Base-by-base conservation (phyloP, 2,113 vertebrate genomes). In the Meriones unguiculatus region DNA sequence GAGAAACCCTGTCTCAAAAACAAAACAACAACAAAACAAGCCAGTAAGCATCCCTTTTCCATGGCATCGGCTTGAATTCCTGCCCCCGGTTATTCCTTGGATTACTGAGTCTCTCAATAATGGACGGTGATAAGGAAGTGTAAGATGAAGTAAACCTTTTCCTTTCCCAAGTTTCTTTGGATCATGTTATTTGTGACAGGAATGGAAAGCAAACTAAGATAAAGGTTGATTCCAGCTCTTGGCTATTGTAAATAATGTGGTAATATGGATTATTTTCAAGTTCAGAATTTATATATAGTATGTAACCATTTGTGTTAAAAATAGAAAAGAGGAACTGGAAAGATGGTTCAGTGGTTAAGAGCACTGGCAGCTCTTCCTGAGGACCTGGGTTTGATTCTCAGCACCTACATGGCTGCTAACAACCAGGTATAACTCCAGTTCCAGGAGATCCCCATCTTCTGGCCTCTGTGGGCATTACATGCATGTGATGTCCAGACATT, bases 221-320 rank as follows among this genome's bases (percentile, higher is more conserved):
- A 82, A 82, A 72, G 22, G 54, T 65, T 54, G 64, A 65, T 30
- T 85, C n/a, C 28, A 41, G 24, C 41, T 81, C 35, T 88, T 57
- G 57, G 30, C 41, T 92, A 10, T 62, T 73, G 41, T 92, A 35
- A 70, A 25, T 69, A 92, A 90, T 69, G 30, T 50, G 81, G 10
- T 64, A 81, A 59, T 82, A 65, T 91, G 88, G 67, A 12, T 35
- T 50, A 46, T 46, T 89, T 52, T 64, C 24, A 86, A 65, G 41
- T 67, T 18, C 1, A 67, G 17, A 67, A 50, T 69, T 22, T 67
- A 67, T 50, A 86, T 5, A 46, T 46, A 65, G 20, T 28, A 92
- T 80, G 30, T 17, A 84, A 28, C 41, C 8, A 38, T 90, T 95
- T 96, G 22, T 95, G 59, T 35, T 86, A 76, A 59, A 92, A 57